These are phyloP conservation scores for Sminthurinus aureus DNA, from an alignment of 2,888 invertebrate species.

Conservation along the genomic window DNA sequence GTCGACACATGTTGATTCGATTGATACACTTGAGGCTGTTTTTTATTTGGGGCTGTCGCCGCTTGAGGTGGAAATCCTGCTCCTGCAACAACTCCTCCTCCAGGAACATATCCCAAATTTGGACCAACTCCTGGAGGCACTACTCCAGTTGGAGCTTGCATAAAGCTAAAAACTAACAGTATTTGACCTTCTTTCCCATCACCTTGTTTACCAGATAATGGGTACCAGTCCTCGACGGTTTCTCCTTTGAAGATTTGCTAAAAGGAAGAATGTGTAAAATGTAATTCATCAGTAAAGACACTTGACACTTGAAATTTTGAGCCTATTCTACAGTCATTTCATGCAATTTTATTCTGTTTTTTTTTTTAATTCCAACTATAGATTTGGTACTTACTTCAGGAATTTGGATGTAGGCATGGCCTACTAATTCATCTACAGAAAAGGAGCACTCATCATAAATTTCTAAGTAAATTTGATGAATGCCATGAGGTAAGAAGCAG, in stretches of 20 bases:
- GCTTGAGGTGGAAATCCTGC: constrained; percentile 27
- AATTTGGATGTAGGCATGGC: constrained; percentile 90
- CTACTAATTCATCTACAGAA: constrained; percentile 93
- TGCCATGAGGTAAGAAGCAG: constrained; percentile 85
- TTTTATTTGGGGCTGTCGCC: constrained; percentile 26
- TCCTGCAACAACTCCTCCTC: constrained; percentile 16
- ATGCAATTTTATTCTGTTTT: too few species aligned
- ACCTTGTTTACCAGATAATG: constrained; percentile 91
- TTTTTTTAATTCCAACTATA: too few species aligned
- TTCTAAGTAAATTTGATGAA: constrained; percentile 88
- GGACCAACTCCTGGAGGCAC: constrained; percentile 27
- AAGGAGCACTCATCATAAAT: constrained; percentile 97
- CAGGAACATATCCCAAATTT: constrained; percentile 37
- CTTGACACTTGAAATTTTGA: too few species aligned
- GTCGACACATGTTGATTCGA: constrained; percentile 47
- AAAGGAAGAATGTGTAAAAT: too few species aligned
- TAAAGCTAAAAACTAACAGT: constrained; percentile 83
- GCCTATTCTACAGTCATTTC: too few species aligned
- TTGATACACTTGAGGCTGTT: constrained; percentile 37
- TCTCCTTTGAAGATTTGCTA: constrained; percentile 75
- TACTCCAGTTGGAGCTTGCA: constrained; percentile 49
- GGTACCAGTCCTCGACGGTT: constrained; percentile 94
- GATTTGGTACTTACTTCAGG: constrained; percentile 74
- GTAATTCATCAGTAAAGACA: too few species aligned
- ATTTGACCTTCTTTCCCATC: constrained; percentile 93